Base-by-base conservation (phyloP, 1,140 invertebrate genomes). In the Bradynema listronoti region DNA sequence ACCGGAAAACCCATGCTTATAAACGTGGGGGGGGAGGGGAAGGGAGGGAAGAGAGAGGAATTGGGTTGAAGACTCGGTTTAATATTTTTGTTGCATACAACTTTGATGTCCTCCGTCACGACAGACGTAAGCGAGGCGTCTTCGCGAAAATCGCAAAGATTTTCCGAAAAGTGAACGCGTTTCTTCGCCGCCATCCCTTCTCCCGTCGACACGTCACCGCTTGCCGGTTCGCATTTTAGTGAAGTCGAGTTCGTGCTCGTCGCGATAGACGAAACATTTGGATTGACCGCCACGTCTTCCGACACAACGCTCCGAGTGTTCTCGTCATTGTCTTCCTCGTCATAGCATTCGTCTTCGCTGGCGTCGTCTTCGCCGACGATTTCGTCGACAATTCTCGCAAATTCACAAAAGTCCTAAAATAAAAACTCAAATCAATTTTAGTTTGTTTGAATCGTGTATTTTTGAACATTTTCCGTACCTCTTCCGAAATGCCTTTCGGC, bases 401-500 rank as follows among this genome's bases (percentile, higher is more conserved):
- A 55, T 14, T 43, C 16, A 9, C 22, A 34, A 33, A 58, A 64
- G 34, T 64, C 61, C 60, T 61, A n/a, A 14, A 59, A 16, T 56
- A 47, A n/a, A n/a, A n/a, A n/a, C n/a, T n/a, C n/a, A n/a, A n/a
- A n/a, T n/a, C n/a, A n/a, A n/a, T n/a, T n/a, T n/a, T n/a, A n/a
- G n/a, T n/a, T n/a, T n/a, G n/a, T n/a, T n/a, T n/a, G n/a, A n/a
- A n/a, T n/a, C n/a, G n/a, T n/a, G n/a, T n/a, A n/a, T n/a, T n/a
- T n/a, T n/a, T n/a, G n/a, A n/a, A n/a, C n/a, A n/a, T n/a, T n/a
- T n/a, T n/a, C n/a, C n/a, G n/a, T 45, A 56, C 55, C 46, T 56
- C 16, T 24, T 56, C 29, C 2, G 51, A 59, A 6, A 58, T n/a
- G 16, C 50, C 25, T 34, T 60, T 59, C 2, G 57, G 24, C 33